Evolutionary conservation across 2,113 vertebrate species (phyloP).

Genomic region (Labrus mixtus): DNA sequence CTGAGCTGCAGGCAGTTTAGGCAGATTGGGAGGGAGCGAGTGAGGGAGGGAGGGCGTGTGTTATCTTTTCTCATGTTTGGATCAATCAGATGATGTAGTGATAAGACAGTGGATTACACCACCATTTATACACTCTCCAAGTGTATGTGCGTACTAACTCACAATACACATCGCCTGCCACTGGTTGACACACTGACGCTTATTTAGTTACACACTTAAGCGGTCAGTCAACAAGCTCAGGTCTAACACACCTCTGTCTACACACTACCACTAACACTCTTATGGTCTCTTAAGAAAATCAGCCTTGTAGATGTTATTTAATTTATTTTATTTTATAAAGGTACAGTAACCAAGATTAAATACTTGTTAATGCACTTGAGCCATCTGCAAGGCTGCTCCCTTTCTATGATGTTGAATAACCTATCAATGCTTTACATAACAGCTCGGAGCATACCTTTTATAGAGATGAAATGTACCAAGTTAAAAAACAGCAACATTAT

Average conservation of each 20-base stretch:
- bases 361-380: too few relatives aligned
- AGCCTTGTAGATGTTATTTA: too few relatives aligned
- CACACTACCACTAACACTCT: not conserved
- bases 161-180: not conserved
- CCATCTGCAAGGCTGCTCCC: too few relatives aligned
- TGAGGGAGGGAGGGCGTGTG: slow-evolving; percentile 22
- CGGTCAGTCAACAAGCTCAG: not conserved
- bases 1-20: slow-evolving; percentile 71
- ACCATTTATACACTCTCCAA: slow-evolving; percentile 66
- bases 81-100: slow-evolving; percentile 82
- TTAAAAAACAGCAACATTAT: too few relatives aligned
- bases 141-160: slow-evolving; percentile 31
- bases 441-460: too few relatives aligned
- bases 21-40: slow-evolving; percentile 44
- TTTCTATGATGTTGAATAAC: too few relatives aligned
- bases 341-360: too few relatives aligned
- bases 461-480: too few relatives aligned
- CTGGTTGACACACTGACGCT: slow-evolving; percentile 33
- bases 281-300: not conserved
- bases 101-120: slow-evolving; percentile 78
- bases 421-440: too few relatives aligned
- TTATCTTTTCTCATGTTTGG: slow-evolving; percentile 72
- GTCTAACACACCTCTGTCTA: slow-evolving; percentile 1
- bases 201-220: slow-evolving; percentile 23
- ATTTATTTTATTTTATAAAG: too few relatives aligned